Base-by-base conservation (phyloP, 2,113 vertebrate genomes). In the Macaca mulatta region DNA sequence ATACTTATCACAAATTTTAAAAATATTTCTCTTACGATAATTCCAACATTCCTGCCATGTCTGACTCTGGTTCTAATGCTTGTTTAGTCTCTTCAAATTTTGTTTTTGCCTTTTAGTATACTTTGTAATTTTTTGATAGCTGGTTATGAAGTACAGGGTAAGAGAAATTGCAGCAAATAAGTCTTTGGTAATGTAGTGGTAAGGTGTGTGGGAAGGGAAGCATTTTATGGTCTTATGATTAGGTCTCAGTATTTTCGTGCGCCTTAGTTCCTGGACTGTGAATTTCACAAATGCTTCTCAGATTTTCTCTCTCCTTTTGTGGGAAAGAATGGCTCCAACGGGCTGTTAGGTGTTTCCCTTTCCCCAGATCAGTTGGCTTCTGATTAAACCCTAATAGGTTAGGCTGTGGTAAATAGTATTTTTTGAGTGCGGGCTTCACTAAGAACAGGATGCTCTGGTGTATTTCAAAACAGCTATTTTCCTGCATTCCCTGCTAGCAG, bases 291-390 rank as follows among this genome's bases (percentile, higher is more conserved):
- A 9, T 23, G n/a, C 43, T 67, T 64, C 45, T 59, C 12, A 4
- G 18, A 12, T 55, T n/a, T 52, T 27, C 25, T n/a, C 27, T 35
- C 22, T 72, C 20, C 50, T 35, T 61, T 32, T 30, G 74, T 55
- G 67, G 30, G 3, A 55, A 17, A 25, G 52, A 23, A 64, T 78
- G 18, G 13, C 22, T 64, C 48, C 8, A 77, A 40, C 5, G n/a
- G 17, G 35, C 23, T 52, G 23, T 30, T 90, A 12, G 27, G 10
- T 48, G 11, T 45, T 61, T 59, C 30, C 32, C 45, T 89, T 55
- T 6, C 7, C 4, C 43, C 20, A 45, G 55, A 11, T 50, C 1
- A 7, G 0, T 3, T 82, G 38, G 30, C 22, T 9, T 30, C 22
- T 38, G 6, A 40, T 82, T 30, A 90, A 90, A 87, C 1, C 3